These are phyloP conservation scores for Metellina segmentata DNA, from an alignment of 2,888 invertebrate species.

Conservation along the genomic window DNA sequence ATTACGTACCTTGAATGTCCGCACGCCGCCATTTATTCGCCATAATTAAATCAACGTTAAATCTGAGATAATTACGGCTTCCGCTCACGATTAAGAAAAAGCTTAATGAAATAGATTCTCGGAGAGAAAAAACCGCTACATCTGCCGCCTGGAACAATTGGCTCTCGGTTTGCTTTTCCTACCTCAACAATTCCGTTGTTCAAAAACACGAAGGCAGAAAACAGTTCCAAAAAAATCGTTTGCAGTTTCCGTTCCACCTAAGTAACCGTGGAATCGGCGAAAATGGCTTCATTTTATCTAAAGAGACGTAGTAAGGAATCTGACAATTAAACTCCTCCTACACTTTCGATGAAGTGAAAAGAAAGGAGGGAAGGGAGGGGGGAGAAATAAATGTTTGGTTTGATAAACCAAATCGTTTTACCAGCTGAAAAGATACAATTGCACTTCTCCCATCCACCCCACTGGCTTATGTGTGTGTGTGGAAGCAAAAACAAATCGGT, in stretches of 20 bases:
- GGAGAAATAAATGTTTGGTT: constrained; percentile 59
- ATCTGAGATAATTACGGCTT: constrained; percentile 37
- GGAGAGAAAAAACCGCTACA: constrained; percentile 3
- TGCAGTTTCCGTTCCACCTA: neutral
- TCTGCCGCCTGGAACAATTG: constrained; percentile 3
- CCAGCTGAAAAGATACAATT: constrained; percentile 61
- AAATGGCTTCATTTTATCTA: constrained; percentile 45
- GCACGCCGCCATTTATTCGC: neutral
- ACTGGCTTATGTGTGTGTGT: constrained; percentile 37
- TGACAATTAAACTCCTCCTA: constrained; percentile 45
- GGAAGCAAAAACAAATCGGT: constrained; percentile 49
- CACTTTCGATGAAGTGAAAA: neutral
- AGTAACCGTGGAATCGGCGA: neutral
- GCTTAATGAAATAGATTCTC: constrained; percentile 10
- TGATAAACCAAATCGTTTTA: constrained; percentile 69
- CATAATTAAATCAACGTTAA: constrained; percentile 46
- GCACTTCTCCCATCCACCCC: neutral
- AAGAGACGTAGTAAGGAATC: constrained; percentile 14
- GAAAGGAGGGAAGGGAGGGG: neutral
- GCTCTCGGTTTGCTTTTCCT: constrained; percentile 1
- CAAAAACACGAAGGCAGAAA: neutral
- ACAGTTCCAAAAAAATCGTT: neutral
- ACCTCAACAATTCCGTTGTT: constrained; percentile 30
- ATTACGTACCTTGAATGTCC: neutral
- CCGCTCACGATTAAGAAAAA: neutral